Evolutionary conservation across 2,797 vertebrate genomes (phyloP), one percentile per base, ranked within the genome.

Genomic region (Tenualosa thibaudeaui): DNA sequence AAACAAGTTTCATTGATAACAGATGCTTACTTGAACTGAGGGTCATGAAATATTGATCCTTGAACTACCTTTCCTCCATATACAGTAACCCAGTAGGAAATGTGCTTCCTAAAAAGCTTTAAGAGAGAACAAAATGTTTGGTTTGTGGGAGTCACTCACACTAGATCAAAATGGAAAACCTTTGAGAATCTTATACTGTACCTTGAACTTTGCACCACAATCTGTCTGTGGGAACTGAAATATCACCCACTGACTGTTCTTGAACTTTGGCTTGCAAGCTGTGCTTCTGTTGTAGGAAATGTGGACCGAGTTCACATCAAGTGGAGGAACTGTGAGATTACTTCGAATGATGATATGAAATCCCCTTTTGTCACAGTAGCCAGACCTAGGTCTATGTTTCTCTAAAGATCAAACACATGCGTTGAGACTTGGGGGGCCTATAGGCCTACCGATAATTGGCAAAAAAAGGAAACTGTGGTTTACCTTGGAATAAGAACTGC

Each of bases 151-250:
- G 37, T 46, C 5, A 46, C 46, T 78, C 17, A 22, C 43, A 78
- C 71, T 2, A 78, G 7, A 78, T 22, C 17, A 17, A 7, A 65
- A 17, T 50, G 43, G 17, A 19, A 68, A 37, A 58, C 31, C 7
- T 26, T 56, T 5, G 37, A 81, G 46, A 46, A 60, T 37, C 17
- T 10, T 31, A 6, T 22, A n/a, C 37, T 15, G 31, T 10, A 53
- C 91, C 91, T 51, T 75, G 2, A 85, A 87, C n/a, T 81, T 86
- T 49, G 91, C 82, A 19, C 91, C 91, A 83, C 92, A 93, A 0
- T 90, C 88, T 24, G 62, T 89, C 82, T 91, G 92, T 0, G 90
- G 85, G 87, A 93, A 93, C 58, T 26, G 91, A 84, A 92, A 93
- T 2, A 83, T 87, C 26, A 91, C 71, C 1, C 83, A 37, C 0